Base-by-base conservation (phyloP, 2,113 vertebrate species). In the Centropus bengalensis region DNA sequence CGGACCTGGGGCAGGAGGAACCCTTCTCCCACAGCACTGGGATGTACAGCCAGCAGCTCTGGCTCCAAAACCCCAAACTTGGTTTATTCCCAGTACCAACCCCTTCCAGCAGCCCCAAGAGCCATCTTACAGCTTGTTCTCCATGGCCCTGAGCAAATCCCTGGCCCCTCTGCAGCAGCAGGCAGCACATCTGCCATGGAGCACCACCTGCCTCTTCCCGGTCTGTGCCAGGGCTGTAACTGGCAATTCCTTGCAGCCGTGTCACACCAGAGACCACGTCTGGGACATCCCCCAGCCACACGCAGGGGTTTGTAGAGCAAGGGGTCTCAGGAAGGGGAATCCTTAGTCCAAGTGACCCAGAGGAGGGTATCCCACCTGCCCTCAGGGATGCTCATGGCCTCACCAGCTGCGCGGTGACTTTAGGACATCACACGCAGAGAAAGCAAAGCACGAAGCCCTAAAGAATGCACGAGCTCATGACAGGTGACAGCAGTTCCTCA, bases 21-120 rank as follows among this genome's bases (percentile, higher is more conserved):
- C 67, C 12, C 20, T 58, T 2, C 0, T 14, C n/a, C 69, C 79
- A 49, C 1, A 0, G 54, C 45, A 28, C 52, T 3, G 0, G 40
- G 18, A 67, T 4, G 2, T 4, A 21, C 36, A 32, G 40, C 28
- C 32, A 32, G 40, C 28, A n/a, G 38, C 70, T 21, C 52, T 19
- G 54, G 55, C 51, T 84, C 32, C 3, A 1, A 45, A 47, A n/a
- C 17, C 40, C 42, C 4, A 0, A 54, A 30, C 19, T 19, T 13
- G 2, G 14, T 40, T 54, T 24, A 47, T 54, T 56, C 32, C 67
- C 20, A 2, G 21, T 14, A 60, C 47, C 49, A n/a, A 20, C 14
- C 11, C 13, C 26, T 36, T 83, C 66, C 73, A 73, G 38, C 28
- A 60, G 33, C 54, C 26, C 22, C 14, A 1, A 26, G 14, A 71